phyloP scores from a whole-genome alignment of 2,888 invertebrate species.

The Cantharis rustica region DNA sequence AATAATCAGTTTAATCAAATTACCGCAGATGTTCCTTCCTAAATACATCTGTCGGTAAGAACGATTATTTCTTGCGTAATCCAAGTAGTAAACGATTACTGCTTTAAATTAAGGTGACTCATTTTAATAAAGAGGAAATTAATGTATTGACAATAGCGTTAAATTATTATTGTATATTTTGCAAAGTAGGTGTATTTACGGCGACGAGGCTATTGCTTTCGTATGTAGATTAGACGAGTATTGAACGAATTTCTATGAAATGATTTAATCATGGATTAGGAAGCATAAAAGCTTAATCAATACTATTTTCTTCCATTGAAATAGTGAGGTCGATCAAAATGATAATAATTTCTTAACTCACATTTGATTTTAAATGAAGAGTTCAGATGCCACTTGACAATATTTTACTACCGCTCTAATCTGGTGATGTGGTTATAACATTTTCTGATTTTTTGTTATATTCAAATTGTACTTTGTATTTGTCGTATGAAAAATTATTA shows the following conservation, averaged over 20 bases:
- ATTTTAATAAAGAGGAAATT: neutral
- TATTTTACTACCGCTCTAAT: too few relatives aligned
- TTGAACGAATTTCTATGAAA: neutral
- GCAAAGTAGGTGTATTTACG: neutral
- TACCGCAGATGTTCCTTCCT: conserved; percentile 30
- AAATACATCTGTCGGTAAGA: conserved; percentile 23
- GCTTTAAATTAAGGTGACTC: conserved; percentile 6
- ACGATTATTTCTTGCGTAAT: conserved; percentile 16
- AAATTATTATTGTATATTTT: neutral
- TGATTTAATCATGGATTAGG: neutral
- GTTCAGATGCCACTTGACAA: too few relatives aligned
- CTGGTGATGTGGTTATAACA: too few relatives aligned
- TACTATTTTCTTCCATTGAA: neutral
- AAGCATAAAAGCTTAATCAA: neutral
- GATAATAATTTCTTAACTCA: neutral
- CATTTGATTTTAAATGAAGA: neutral
- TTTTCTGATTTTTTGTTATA: too few relatives aligned
- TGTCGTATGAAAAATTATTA: too few relatives aligned
- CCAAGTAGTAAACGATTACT: conserved; percentile 5
- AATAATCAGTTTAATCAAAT: conserved; percentile 14
- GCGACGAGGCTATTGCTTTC: neutral
- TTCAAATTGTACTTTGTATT: too few relatives aligned
- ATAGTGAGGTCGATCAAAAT: neutral
- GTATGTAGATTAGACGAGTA: neutral
- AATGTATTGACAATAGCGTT: neutral